A percentile compares a stretch with the other conserved stretches of the same genome.
Evolutionary conservation across 1,140 invertebrate species (phyloP).

Genomic region (Drosophila sulfurigaster): DNA sequence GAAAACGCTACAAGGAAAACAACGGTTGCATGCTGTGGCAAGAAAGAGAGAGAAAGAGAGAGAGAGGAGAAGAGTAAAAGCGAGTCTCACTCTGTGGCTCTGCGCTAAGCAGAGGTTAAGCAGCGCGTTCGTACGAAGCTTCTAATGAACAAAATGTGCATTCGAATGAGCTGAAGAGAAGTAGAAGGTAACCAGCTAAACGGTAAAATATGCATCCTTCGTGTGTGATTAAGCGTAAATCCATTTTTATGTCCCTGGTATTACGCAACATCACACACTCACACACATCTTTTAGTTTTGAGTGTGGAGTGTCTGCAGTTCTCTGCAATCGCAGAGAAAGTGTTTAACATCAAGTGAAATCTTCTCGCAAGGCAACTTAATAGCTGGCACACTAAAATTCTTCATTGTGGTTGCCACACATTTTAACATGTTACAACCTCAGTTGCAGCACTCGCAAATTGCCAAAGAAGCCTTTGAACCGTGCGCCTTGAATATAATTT

Average conservation of each 20-base stretch:
- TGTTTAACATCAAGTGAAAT: conserved; percentile 52
- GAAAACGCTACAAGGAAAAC: conserved; percentile 60
- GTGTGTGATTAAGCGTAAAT: conserved; percentile 77
- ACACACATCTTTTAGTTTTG: conserved; percentile 15
- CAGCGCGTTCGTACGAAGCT: conserved; percentile 53
- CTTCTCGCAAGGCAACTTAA: conserved; percentile 28
- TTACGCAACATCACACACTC: conserved; percentile 33
- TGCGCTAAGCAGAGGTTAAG: conserved; percentile 57
- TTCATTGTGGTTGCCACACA: conserved; percentile 7
- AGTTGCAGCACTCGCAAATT: not conserved
- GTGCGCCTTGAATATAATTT: too few relatives aligned
- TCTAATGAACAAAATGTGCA: conserved; percentile 72
- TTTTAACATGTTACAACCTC: not conserved
- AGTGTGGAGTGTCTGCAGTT: not conserved
- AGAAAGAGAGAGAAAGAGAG: not conserved
- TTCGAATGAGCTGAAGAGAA: conserved; percentile 44
- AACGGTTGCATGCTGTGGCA: not conserved
- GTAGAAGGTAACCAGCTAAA: conserved; percentile 20
- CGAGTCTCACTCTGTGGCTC: not conserved
- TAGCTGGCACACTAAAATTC: conserved; percentile 3
- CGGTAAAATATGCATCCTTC: conserved; percentile 70
- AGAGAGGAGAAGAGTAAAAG: not conserved
- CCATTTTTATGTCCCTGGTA: conserved; percentile 55
- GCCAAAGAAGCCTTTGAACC: too few relatives aligned
- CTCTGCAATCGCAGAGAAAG: conserved; percentile 16